Base-by-base conservation (phyloP, 2,888 invertebrate species). In the Aphodius granarius region DNA sequence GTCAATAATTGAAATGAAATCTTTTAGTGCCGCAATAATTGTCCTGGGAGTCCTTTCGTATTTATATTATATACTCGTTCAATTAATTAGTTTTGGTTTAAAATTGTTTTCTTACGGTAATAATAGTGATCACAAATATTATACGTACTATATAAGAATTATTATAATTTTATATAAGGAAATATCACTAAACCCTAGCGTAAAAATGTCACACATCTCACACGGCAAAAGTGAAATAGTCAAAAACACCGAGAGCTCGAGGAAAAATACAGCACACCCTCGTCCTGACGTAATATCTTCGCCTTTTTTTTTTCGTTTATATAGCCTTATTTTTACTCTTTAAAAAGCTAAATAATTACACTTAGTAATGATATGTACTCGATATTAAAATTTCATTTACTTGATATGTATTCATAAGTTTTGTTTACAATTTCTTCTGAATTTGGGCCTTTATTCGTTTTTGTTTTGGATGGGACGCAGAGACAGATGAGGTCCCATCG, bases 321-420 rank as follows among this genome's bases (percentile, higher is more conserved):
- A n/a, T 18, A 71, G 17, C 64, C 68, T 73, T 23, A 62, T 73
- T 64, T 63, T 63, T 72, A 18, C 64, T 17, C 13, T 22, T 73
- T 68, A 20, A 74, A 71, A n/a, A 66, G 72, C 71, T 68, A 79
- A 76, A 71, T 77, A 72, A 75, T 75, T 78, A 74, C 70, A 71
- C 64, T 74, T 66, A 78, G 20, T 19, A 80, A 79, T 84, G 84
- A 84, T 84, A 84, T 85, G 84, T 83, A 80, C 81, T 64, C 63
- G 66, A 74, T 71, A 63, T 0, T 66, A 75, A 81, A 81, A 75
- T 78, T 80, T 81, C 82, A 78, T 83, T 83, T 84, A 81, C 82
- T 82, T 85, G 85, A 86, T 86, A 86, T 86, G 85, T 85, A 81
- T 83, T 84, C 82, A 83, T 84, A 84, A 85, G 83, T 85, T 81